phyloP scores from a whole-genome alignment of 2,888 invertebrate genomes.

The Xiphydria camelus region DNA sequence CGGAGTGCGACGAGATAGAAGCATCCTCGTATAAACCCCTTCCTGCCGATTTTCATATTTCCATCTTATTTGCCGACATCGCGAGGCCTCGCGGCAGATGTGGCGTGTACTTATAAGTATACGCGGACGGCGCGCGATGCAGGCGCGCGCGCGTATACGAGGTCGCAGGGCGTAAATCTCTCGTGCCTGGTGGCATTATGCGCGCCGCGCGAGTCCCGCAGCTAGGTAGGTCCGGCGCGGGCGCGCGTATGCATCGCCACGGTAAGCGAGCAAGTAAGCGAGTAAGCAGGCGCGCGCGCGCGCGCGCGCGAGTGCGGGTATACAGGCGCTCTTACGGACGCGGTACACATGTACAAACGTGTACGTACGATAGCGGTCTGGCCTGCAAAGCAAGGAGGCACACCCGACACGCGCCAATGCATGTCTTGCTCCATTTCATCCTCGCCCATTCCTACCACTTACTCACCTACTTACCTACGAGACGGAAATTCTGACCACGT shows the following conservation, averaged over 20 bases:
- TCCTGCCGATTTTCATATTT: constrained; percentile 16
- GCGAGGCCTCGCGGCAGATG: neutral
- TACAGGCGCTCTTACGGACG: constrained; percentile 13
- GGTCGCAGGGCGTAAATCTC: constrained; percentile 40
- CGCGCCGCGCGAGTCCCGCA: constrained; percentile 9
- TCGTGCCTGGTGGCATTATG: constrained; percentile 39
- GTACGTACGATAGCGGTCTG: neutral
- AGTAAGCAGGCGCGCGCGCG: neutral
- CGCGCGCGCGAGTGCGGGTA: too few relatives aligned
- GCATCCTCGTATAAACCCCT: constrained; percentile 27
- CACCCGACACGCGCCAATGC: constrained; percentile 57
- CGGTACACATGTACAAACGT: neutral
- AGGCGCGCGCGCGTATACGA: too few relatives aligned
- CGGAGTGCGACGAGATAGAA: too few relatives aligned
- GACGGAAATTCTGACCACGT: constrained; percentile 49
- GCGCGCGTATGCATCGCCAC: neutral
- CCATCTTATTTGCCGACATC: too few relatives aligned
- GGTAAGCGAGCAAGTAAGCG: neutral
- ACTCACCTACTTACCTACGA: constrained; percentile 54
- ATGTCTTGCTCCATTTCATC: constrained; percentile 57
- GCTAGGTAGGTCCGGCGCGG: constrained; percentile 5
- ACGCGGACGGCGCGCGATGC: too few relatives aligned
- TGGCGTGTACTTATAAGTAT: too few relatives aligned
- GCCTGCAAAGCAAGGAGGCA: constrained; percentile 23
- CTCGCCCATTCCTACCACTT: constrained; percentile 49